Evolutionary conservation across 2,888 invertebrate genomes (phyloP).

Genomic region (Neoascia interrupta): DNA sequence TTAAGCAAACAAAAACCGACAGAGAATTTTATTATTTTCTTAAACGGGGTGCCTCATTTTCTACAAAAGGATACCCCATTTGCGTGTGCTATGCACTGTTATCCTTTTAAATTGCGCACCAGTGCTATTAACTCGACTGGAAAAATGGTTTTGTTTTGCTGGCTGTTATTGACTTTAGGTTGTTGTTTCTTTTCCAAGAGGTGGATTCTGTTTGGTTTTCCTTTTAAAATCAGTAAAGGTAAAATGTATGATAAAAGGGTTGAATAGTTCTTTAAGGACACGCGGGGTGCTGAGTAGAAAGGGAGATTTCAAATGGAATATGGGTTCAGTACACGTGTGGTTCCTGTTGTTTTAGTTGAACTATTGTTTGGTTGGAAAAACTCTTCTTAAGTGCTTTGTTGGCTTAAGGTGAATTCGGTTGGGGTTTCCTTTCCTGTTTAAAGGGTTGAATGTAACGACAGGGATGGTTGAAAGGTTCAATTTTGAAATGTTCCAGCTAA

Average conservation of each 20-base stretch:
- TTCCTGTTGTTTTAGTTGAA: constrained; percentile 2
- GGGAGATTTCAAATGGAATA: neutral
- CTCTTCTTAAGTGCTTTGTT: constrained; percentile 1
- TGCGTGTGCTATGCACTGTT: constrained; percentile 12
- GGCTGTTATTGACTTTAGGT: constrained; percentile 36
- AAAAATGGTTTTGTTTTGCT: constrained; percentile 49
- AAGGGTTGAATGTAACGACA: neutral
- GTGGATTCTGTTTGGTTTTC: constrained; percentile 1
- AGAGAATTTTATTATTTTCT: constrained; percentile 23
- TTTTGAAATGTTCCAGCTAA: neutral
- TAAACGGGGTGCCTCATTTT: constrained; percentile 40
- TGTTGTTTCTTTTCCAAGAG: constrained; percentile 7
- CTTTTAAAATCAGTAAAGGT: neutral
- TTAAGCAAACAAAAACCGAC: constrained; percentile 16
- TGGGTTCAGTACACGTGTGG: constrained; percentile 6
- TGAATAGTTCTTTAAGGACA: constrained; percentile 54
- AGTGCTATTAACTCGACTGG: constrained; percentile 49
- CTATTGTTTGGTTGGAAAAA: constrained; percentile 28
- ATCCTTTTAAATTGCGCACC: constrained; percentile 56
- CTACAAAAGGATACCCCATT: constrained; percentile 33
- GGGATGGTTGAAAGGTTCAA: neutral
- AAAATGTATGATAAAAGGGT: constrained; percentile 24
- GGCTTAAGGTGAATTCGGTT: neutral
- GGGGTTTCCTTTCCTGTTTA: constrained; percentile 16
- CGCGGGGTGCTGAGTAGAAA: neutral